These are phyloP conservation scores for Hoplias malabaricus DNA, from an alignment of 2,113 vertebrate species.

Conservation along the genomic window DNA sequence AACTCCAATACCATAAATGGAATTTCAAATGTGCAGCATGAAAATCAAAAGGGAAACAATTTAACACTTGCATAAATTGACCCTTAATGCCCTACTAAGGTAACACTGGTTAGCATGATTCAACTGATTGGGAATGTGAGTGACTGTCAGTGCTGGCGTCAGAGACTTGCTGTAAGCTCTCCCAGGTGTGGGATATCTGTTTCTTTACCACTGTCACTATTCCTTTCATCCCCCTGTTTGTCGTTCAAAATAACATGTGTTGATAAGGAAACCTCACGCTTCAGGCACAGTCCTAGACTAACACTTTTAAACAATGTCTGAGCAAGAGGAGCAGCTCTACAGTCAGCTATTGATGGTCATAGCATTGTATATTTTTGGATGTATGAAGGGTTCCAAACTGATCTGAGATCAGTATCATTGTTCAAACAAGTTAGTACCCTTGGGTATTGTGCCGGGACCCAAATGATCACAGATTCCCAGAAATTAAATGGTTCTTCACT, in stretches of 20 bases:
- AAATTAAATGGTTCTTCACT: no score
- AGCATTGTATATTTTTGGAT: no score
- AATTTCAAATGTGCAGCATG: not conserved
- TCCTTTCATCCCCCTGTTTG: conserved; percentile 27
- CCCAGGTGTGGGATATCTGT: conserved; percentile 57
- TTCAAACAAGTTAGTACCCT: no score
- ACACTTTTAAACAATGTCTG: not conserved
- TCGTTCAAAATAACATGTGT: conserved; percentile 45
- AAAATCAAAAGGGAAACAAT: not conserved
- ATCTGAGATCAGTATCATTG: no score
- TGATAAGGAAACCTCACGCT: conserved; percentile 49
- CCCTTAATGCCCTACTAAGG: not conserved
- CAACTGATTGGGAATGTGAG: conserved; percentile 55
- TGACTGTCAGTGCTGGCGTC: conserved; percentile 50
- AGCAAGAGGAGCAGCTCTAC: no score
- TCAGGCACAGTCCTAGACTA: conserved; percentile 53
- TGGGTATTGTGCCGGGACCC: no score
- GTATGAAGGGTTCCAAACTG: no score
- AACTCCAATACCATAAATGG: not conserved
- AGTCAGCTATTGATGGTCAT: no score
- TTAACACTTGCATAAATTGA: not conserved
- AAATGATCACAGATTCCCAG: no score
- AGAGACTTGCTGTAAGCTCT: conserved; percentile 33
- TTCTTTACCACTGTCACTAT: conserved; percentile 33
- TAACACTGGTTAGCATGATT: conserved; percentile 43